Evolutionary conservation across 2,797 vertebrate genomes (phyloP), one percentile per base, ranked within the genome.

Genomic region (Ceyx erithaca): DNA sequence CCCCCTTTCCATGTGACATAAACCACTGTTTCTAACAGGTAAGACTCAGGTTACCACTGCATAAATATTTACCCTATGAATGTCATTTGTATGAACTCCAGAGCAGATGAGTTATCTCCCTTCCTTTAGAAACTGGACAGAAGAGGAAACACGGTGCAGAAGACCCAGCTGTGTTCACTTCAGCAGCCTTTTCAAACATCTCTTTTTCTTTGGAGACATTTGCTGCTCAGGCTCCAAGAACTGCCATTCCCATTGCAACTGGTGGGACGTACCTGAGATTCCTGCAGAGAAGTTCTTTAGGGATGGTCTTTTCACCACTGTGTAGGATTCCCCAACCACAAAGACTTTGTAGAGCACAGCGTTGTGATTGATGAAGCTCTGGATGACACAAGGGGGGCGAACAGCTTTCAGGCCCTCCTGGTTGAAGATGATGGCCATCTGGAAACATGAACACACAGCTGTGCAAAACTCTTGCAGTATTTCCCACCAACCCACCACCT

Each of bases 401-500:
- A 99, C 98, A 68, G 98, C 98, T 49, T 98, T 98, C 97, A 99
- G 97, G 94, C 99, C 99, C 94, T 99, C 99, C 96, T 98, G 98
- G 63, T 99, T 99, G 96, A 99, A 99, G 96, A 99, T 99, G 77
- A 99, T 99, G 48, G 99, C 98, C 99, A 99, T 99, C 99, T 99
- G 97, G 35, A 95, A 93, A 84, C n/a, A 94, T 1, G 10, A 12
- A 86, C 31, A 88, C 30, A 51, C 4, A 61, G 70, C 6, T 73
- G 51, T 58, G 55, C 48, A 64, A 64, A 46, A 72, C 25, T n/a
- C 75, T 67, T 55, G 71, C 66, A 78, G 7, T 22, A 71, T 63
- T 75, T 78, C 37, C 55, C 7, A 6, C 13, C 78, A 78, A 78
- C 45, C 40, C 61, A 79, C 22, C 41, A 57, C 43, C n/a, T 68